A percentile compares a stretch with the other conserved stretches of the same genome.
Conservation (phyloP, 2,888 invertebrate genomes). For the Argyra leucocephala region DNA sequence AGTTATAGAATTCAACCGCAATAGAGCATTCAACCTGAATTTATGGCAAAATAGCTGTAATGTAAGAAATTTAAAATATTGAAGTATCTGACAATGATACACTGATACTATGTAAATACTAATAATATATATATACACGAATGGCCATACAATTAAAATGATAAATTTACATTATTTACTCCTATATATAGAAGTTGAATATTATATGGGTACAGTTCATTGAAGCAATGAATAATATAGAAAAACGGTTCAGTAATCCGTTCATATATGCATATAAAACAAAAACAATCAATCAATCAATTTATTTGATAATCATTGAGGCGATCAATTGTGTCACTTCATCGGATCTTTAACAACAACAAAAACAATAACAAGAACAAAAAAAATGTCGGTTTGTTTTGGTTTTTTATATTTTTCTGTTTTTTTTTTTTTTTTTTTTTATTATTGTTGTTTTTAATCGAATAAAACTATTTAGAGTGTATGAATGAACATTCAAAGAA, state of each 20-base stretch:
- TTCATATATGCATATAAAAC: conserved; percentile 15
- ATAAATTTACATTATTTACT: neutral
- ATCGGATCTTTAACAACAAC: conserved; percentile 9
- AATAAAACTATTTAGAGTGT: neutral
- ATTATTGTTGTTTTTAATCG: neutral
- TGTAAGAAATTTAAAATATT: no score
- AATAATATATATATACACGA: neutral
- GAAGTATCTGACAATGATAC: no score
- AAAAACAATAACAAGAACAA: neutral
- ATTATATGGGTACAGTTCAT: neutral
- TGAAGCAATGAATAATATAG: neutral
- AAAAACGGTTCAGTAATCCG: neutral
- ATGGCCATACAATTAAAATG: neutral
- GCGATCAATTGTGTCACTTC: conserved; percentile 23
- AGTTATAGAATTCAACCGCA: neutral
- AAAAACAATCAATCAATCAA: conserved; percentile 25
- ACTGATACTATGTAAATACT: no score
- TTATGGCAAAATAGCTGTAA: neutral
- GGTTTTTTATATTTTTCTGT: neutral
- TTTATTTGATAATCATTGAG: conserved; percentile 25
- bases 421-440: no score
- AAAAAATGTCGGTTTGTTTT: neutral
- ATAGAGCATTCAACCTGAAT: conserved; percentile 3
- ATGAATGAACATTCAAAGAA: neutral
- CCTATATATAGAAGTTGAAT: neutral